Base-by-base conservation (phyloP, 2,888 invertebrate genomes). In the Sinentomon sp. region DNA sequence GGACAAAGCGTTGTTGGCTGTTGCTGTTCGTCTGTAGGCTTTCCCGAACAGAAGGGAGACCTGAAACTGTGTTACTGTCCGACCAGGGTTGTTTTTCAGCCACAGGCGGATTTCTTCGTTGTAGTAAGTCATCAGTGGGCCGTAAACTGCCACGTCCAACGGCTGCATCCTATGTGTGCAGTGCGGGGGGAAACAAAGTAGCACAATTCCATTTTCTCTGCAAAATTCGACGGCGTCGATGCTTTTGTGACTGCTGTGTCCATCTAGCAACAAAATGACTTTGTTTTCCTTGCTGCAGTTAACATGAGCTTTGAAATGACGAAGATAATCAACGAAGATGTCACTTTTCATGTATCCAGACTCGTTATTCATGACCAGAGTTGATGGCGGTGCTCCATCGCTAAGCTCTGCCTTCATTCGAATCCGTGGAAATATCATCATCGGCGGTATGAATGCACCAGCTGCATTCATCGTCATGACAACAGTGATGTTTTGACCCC, bases 351-450 rank as follows among this genome's bases (percentile, higher is more conserved):
- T 46, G 48, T 47, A 49, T 6, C 49, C 48, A 32, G 38, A 38
- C 7, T 33, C 33, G 27, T 43, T 42, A 6, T 40, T 40, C 17
- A 35, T 34, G 12, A 42, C 62, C 71, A 64, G 48, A 66, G 66
- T n/a, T 48, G 52, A 52, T 71, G 72, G 17, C 64, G 62, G 24
- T 54, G 55, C 16, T 53, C 52, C 0, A 70, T 71, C 2, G 70
- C 73, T 5, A 72, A 73, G 3, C 57, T 54, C 3, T 66, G 21
- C 32, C 25, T 24, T 64, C 49, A 64, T 65, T 2, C 56, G 61
- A 26, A 37, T 40, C 16, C 44, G 33, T 6, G 44, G 44, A 30
- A 46, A 45, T 10, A 47, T 34, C 22, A 47, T 40, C 19, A 41
- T 36, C 14, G 46, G 46, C 12, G 46, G 45, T n/a, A 43, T 35